Base-by-base conservation (phyloP, 2,797 vertebrate genomes). In the Stomatorhinus walkeri region DNA sequence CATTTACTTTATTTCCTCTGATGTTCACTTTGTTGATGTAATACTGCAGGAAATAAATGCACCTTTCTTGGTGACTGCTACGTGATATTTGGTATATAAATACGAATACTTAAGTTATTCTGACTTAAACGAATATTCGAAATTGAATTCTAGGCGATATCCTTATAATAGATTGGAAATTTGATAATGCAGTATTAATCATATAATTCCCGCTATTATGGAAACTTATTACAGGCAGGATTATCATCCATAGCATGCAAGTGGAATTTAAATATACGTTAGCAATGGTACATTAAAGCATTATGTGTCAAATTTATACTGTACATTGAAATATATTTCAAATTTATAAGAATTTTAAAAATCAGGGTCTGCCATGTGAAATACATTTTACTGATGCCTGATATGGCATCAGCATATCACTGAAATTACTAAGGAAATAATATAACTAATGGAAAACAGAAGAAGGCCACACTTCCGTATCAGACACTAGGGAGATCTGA, bases 1-100 rank as follows among this genome's bases (percentile, higher is more conserved):
- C 43, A 40, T 89, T 89, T 36, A 72, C 24, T 68, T n/a, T 83
- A 86, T 51, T 85, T 51, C 88, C 48, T 52, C 59, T 49, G 87
- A 87, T 46, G 32, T 59, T 86, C 85, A 56, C 24, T 54, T 81
- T 16, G 88, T 51, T 81, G 32, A 59, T 88, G 72, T 54, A 28
- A 19, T n/a, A 52, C 81, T 36, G 56, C 88, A 86, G 59, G n/a
- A 85, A 59, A 83, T 59, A 48, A 59, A 89, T 49, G 43, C 54
- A 8, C 12, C 54, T 9, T 36, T 51, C 10, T 85, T 85, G 81
- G 10, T 24, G n/a, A 51, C 22, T 48, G 16, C 12, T 56, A 56
- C 14, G 51, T 56, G 28, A 86, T 86, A 14, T 32, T 40, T 40
- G 85, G 2, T 36, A 54, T 86, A 56, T 54, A 36, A 56, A 51